These are phyloP conservation scores for Chroicocephalus ridibundus DNA, from an alignment of 2,113 vertebrate genomes.

Conservation along the genomic window DNA sequence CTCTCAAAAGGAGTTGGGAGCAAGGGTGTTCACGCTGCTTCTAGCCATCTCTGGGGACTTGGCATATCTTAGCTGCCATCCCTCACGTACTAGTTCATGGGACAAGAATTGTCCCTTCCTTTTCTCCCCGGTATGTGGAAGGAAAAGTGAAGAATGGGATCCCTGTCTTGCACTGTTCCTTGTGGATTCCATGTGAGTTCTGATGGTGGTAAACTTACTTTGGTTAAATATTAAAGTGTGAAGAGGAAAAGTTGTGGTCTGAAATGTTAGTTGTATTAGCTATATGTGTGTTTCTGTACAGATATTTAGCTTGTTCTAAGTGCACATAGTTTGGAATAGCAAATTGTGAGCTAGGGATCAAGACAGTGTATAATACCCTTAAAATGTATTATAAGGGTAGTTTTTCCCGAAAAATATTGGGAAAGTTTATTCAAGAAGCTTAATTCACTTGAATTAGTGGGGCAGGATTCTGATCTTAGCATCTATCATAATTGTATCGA, in stretches of 20 bases:
- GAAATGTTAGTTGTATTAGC: background rate
- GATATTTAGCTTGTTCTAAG: background rate
- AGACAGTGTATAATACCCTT: background rate
- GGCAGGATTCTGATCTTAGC: background rate
- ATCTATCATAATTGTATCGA: background rate
- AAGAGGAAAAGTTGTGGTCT: background rate
- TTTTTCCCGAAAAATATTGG: background rate
- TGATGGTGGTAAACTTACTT: background rate
- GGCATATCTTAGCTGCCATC: background rate
- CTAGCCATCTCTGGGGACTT: background rate
- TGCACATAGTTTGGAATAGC: background rate
- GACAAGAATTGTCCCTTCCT: background rate
- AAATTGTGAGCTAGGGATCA: background rate
- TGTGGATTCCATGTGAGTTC: background rate
- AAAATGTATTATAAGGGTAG: background rate
- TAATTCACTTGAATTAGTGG: background rate
- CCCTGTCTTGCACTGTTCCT: background rate
- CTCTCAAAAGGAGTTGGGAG: background rate
- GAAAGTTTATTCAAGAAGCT: background rate
- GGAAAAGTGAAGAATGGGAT: background rate
- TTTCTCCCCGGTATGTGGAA: background rate
- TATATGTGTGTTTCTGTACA: background rate
- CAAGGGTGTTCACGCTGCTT: background rate
- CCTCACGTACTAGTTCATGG: accelerated
- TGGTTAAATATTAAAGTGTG: background rate